Conservation (phyloP, 2,797 vertebrate genomes). For the Pangasius djambal region DNA sequence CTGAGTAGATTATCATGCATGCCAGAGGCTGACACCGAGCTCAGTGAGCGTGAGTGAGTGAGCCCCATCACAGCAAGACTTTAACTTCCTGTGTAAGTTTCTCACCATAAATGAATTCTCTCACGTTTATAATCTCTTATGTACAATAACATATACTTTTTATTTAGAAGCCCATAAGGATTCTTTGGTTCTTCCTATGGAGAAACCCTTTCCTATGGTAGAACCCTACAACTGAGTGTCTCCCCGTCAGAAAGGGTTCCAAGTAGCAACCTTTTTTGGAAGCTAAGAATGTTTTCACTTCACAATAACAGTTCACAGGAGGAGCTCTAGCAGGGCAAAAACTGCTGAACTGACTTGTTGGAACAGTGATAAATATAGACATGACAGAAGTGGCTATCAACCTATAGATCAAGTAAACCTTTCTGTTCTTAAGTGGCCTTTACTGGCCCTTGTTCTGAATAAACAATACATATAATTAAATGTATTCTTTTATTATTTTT, state of each 20-base stretch:
- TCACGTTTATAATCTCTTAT: background rate
- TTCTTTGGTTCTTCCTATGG: background rate
- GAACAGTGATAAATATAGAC: background rate
- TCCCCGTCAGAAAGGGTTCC: background rate
- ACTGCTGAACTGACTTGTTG: background rate
- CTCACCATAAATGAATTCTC: background rate
- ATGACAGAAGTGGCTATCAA: background rate
- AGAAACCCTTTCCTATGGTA: background rate
- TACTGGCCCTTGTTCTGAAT: background rate
- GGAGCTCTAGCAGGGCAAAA: background rate
- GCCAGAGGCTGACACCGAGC: background rate
- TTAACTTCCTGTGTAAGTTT: constrained; percentile 5
- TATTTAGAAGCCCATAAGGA: background rate
- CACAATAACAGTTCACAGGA: background rate
- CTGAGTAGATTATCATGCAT: background rate
- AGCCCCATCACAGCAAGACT: background rate
- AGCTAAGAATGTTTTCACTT: background rate
- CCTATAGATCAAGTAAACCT: background rate
- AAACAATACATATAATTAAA: background rate
- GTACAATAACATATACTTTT: background rate
- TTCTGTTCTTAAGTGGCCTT: background rate
- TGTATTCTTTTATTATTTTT: background rate
- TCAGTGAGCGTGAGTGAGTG: background rate
- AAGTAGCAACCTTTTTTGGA: background rate
- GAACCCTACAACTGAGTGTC: background rate